phyloP scores from a whole-genome alignment of 2,797 vertebrate genomes.

The Helostoma temminkii region DNA sequence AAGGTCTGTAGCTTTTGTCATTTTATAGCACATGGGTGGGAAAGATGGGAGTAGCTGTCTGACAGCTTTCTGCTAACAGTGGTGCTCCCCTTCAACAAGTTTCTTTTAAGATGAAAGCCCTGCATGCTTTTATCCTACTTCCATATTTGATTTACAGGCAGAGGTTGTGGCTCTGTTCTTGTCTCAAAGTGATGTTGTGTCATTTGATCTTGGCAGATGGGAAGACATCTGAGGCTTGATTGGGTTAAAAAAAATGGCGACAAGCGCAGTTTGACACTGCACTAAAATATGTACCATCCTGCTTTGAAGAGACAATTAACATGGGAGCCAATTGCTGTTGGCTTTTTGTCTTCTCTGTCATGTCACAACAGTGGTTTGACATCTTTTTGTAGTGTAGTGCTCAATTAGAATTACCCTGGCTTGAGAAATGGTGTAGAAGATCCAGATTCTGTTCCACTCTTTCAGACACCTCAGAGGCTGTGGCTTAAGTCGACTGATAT shows the following conservation, averaged over 20 bases:
- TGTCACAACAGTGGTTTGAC: conserved; percentile 70
- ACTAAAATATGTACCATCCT: conserved; percentile 65
- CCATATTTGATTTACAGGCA: conserved; percentile 77
- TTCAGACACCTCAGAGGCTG: conserved; percentile 40
- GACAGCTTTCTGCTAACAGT: conserved; percentile 71
- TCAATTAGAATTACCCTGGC: conserved; percentile 73
- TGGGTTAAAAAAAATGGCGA: conserved; percentile 66
- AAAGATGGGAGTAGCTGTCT: conserved; percentile 63
- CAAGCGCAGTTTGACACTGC: conserved; percentile 63
- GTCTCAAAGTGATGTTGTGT: conserved; percentile 80
- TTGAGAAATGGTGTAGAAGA: conserved; percentile 66
- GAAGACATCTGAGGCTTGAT: conserved; percentile 79
- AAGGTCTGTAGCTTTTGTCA: conserved; percentile 67
- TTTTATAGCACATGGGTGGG: conserved; percentile 63
- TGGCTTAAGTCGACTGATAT: conserved; percentile 17
- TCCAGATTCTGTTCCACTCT: conserved; percentile 39
- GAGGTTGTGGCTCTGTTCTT: conserved; percentile 75
- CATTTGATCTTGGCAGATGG: conserved; percentile 82
- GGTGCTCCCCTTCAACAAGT: conserved; percentile 73
- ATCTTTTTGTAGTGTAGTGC: conserved; percentile 73
- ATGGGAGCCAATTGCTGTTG: conserved; percentile 74
- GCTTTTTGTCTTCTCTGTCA: conserved; percentile 66
- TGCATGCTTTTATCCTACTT: conserved; percentile 72
- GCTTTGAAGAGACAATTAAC: conserved; percentile 82
- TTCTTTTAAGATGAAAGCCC: conserved; percentile 82